Percentiles rank a stretch among this genome's conserved stretches.
These are phyloP conservation scores for Coranthus polyacanthus DNA, from an alignment of 2,797 vertebrate species.

Conservation along the genomic window DNA sequence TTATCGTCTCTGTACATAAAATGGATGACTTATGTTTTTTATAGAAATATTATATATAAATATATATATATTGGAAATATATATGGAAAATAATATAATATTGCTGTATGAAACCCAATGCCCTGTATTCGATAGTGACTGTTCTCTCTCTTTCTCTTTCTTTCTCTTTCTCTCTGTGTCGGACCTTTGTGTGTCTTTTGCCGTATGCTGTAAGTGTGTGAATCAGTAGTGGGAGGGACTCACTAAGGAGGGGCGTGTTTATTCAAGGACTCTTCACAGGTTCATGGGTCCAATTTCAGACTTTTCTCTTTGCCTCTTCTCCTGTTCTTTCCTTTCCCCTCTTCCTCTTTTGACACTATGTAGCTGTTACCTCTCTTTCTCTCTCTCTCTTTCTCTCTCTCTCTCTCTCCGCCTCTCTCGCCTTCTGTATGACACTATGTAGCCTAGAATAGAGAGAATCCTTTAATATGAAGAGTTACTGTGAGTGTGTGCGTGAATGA, in stretches of 20 bases:
- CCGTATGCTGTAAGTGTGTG: conserved; percentile 78
- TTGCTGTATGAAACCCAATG: conserved; percentile 87
- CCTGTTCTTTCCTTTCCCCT: conserved; percentile 43
- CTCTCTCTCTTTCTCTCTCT: conserved; percentile 69
- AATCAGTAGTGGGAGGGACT: conserved; percentile 68
- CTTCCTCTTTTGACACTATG: conserved; percentile 74
- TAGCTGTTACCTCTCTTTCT: conserved; percentile 79
- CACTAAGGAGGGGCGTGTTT: conserved; percentile 60
- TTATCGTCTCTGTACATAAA: conserved; percentile 86
- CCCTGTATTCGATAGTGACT: conserved; percentile 87
- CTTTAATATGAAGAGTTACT: conserved; percentile 69
- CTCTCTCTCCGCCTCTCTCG: conserved; percentile 70
- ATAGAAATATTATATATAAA: conserved; percentile 84
- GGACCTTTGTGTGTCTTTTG: conserved; percentile 80
- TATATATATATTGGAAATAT: conserved; percentile 84
- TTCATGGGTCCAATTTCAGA: conserved; percentile 82
- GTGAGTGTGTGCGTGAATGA: conserved; percentile 25
- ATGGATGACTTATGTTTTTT: conserved; percentile 88
- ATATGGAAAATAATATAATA: conserved; percentile 86
- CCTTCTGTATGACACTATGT: conserved; percentile 83
- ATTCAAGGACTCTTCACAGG: conserved; percentile 79
- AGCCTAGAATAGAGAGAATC: conserved; percentile 78
- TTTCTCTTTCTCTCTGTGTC: conserved; percentile 78
- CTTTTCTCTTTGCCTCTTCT: conserved; percentile 69
- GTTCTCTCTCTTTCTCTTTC: conserved; percentile 79